phyloP scores from a whole-genome alignment of 2,888 invertebrate species.

The Corbicula japonica region DNA sequence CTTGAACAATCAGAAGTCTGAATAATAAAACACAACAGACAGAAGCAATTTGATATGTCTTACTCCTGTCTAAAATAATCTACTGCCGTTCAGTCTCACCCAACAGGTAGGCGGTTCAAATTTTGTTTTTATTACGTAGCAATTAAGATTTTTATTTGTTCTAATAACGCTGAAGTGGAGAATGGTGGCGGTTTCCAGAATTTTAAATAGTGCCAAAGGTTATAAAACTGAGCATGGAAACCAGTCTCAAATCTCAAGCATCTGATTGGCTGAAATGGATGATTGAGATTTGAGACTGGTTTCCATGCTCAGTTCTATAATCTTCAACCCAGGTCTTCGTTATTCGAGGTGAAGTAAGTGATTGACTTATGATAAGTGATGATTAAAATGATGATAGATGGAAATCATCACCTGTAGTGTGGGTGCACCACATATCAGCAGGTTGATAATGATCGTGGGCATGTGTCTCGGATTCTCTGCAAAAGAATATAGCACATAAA shows the following conservation, averaged over 20 bases:
- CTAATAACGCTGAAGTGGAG: not conserved
- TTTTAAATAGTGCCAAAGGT: no score
- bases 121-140: constrained; percentile 12
- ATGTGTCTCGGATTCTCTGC: constrained; percentile 1
- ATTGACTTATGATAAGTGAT: constrained; percentile 4
- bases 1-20: no score
- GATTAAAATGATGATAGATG: constrained; percentile 10
- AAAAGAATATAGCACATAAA: constrained; percentile 20
- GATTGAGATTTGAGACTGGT: no score
- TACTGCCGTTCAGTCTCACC: not conserved
- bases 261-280: no score
- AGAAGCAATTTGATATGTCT: constrained; percentile 1
- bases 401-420: constrained; percentile 18
- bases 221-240: no score
- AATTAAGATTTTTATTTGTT: constrained; percentile 16
- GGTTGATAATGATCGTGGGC: constrained; percentile 24
- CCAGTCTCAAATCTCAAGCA: no score
- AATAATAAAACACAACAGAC: no score
- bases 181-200: no score
- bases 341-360: no score
- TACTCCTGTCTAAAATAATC: not conserved
- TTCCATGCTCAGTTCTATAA: no score
- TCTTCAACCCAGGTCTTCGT: no score
- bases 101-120: constrained; percentile 15
- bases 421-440: constrained; percentile 9